Evolutionary conservation across 2,888 invertebrate species (phyloP).

Genomic region (Ornithoptera priamus): DNA sequence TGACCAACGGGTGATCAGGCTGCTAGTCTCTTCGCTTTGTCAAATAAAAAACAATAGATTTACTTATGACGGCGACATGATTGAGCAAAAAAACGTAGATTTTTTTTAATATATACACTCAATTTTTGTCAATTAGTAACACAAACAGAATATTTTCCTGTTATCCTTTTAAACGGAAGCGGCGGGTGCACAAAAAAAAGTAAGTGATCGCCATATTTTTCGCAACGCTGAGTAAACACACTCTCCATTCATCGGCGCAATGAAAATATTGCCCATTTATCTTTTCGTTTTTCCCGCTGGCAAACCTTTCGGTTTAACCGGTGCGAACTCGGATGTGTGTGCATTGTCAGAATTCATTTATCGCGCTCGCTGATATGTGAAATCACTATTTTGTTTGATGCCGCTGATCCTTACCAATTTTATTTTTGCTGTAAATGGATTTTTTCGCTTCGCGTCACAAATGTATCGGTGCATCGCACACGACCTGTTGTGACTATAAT

Average conservation of each 20-base stretch:
- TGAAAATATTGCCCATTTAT: conserved; percentile 74
- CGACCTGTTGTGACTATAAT: neutral
- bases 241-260: conserved; percentile 66
- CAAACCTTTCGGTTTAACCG: conserved; percentile 52
- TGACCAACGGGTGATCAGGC: no score
- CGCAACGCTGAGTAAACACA: conserved; percentile 66
- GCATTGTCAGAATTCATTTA: conserved; percentile 67
- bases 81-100: no score
- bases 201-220: conserved; percentile 56
- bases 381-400: conserved; percentile 54
- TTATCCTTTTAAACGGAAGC: conserved; percentile 11
- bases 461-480: conserved; percentile 12
- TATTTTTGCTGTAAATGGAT: conserved; percentile 31
- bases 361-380: conserved; percentile 62
- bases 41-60: no score
- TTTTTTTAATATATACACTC: neutral
- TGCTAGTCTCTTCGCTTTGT: no score
- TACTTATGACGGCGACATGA: no score
- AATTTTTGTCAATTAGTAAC: conserved; percentile 16
- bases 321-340: conserved; percentile 49
- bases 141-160: conserved; percentile 16
- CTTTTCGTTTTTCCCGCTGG: conserved; percentile 59
- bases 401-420: conserved; percentile 31
- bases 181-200: conserved; percentile 30
- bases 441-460: conserved; percentile 19